Evolutionary conservation across 2,888 invertebrate genomes (phyloP), one percentile per base, ranked within the genome.

Genomic region (Megamerina dolium): DNA sequence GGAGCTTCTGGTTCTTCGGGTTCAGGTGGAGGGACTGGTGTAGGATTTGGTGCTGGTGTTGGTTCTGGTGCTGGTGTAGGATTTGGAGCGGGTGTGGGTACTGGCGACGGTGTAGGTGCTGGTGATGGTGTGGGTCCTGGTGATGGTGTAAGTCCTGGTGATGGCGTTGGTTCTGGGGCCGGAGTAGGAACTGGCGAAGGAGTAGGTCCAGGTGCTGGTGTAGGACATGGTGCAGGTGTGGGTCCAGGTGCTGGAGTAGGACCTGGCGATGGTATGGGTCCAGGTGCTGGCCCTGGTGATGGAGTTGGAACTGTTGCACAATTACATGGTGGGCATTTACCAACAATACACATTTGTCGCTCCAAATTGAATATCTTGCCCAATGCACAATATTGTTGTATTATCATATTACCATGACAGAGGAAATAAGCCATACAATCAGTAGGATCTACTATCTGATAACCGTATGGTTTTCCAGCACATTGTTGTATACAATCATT

Each of bases 371-470:
- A 55, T 17, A 39, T 50, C 12, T 37, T 38, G 4, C 49, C 48
- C 14, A 40, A 40, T 9, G 46, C 41, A 41, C 55, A 55, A 21
- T 50, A 49, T 5, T 47, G 48, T 17, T 47, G 47, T 19, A 45
- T 34, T 6, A 41, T 12, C 14, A 18, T 21, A 5, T 46, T 39
- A 6, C 35, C 37, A n/a, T 46, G 40, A 34, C 53, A 55, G 2
- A 52, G n/a, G 16, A 52, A 48, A 48, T 48, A 55, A 44, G 49
- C 52, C 40, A 46, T 44, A 18, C 55, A 55, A 46, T 55, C 53
- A 2, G 33, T 32, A 3, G 30, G 33, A 45, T 55, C 53, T 16
- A 43, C 34, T 17, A 50, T 27, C 33, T 43, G 46, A 41, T 46
- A 44, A n/a, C 49, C 51, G 18, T n/a, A n/a, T n/a, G n/a, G n/a